These are phyloP conservation scores for Cyrtonyx montezumae DNA, from an alignment of 2,113 vertebrate species.

Conservation along the genomic window DNA sequence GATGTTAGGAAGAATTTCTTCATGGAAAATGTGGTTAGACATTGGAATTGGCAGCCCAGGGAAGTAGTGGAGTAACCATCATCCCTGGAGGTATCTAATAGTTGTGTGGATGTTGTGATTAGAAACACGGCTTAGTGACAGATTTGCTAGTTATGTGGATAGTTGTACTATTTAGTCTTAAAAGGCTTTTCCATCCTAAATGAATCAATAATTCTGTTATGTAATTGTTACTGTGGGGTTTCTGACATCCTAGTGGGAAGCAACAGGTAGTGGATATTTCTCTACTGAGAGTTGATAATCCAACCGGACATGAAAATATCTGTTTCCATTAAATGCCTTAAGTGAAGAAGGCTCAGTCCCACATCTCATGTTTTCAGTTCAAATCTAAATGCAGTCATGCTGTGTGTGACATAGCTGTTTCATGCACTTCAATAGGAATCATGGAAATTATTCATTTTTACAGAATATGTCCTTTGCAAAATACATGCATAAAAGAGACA, in stretches of 20 bases:
- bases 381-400: neutral
- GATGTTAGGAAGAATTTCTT: neutral
- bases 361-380: neutral
- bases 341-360: neutral
- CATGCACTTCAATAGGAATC: neutral
- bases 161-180: neutral
- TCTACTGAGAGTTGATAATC: neutral
- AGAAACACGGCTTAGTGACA: neutral
- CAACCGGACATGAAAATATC: neutral
- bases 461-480: neutral
- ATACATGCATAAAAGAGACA: neutral
- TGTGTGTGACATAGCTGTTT: neutral
- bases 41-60: neutral
- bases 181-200: neutral
- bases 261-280: neutral
- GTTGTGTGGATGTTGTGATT: neutral
- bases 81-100: neutral
- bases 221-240: neutral
- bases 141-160: neutral
- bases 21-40: neutral
- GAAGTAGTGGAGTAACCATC: neutral
- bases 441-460: neutral
- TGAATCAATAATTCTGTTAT: neutral
- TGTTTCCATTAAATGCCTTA: neutral
- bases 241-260: neutral